These are phyloP conservation scores for Scaptodrosophila lebanonensis DNA, from an alignment of 1,140 invertebrate species.

Conservation along the genomic window DNA sequence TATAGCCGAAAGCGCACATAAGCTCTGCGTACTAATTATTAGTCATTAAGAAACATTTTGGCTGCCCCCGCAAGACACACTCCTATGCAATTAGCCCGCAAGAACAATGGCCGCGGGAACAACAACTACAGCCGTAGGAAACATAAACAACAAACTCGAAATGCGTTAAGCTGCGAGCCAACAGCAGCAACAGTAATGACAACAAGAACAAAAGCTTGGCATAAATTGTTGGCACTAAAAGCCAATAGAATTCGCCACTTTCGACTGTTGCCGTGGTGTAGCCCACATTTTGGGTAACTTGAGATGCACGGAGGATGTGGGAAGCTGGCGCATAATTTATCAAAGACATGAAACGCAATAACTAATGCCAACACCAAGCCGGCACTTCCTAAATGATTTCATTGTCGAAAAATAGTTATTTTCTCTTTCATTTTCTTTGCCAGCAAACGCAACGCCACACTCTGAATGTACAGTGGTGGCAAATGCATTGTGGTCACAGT, in stretches of 20 bases:
- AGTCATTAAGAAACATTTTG: constrained; percentile 31
- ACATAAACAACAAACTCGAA: too few relatives aligned
- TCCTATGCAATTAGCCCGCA: constrained; percentile 32
- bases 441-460: neutral
- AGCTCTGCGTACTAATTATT: constrained; percentile 23
- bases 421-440: constrained; percentile 9
- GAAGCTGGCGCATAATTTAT: constrained; percentile 66
- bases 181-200: too few relatives aligned
- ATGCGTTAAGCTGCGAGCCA: too few relatives aligned
- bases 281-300: too few relatives aligned
- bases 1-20: neutral
- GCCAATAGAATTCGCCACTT: too few relatives aligned
- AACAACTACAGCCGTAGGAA: too few relatives aligned
- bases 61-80: neutral
- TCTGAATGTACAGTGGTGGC: too few relatives aligned
- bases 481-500: too few relatives aligned
- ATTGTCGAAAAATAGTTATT: constrained; percentile 65
- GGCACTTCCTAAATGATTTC: constrained; percentile 69
- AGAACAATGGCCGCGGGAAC: constrained; percentile 25
- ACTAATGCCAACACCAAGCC: constrained; percentile 38
- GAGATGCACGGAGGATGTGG: too few relatives aligned
- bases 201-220: too few relatives aligned
- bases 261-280: too few relatives aligned
- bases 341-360: constrained; percentile 59
- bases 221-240: too few relatives aligned